Evolutionary conservation across 2,888 invertebrate genomes (phyloP), one percentile per base, ranked within the genome.

Genomic region (Mimumesa dahlbomi): DNA sequence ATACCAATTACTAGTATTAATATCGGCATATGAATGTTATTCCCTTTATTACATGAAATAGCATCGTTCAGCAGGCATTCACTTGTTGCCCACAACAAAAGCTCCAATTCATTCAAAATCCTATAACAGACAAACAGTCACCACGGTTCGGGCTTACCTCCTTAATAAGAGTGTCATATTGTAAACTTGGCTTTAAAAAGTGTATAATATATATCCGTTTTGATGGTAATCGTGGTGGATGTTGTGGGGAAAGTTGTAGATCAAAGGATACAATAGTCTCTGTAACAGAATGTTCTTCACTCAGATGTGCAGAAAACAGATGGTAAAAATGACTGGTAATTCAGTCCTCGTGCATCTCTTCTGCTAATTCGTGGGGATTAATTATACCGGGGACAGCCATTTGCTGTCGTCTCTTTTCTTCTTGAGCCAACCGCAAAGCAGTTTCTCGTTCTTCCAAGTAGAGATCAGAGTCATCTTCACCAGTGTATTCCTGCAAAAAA

Each of bases 381-480:
- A 98, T 92, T 87, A 99, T 98, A 84, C 98, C 99, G 59, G 98
- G 98, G 80, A 99, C 98, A 46, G 96, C 94, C 90, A 97, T 93
- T 91, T 98, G 98, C 82, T 96, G 93, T 89, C 95, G 94, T 88
- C 97, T 93, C 91, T 99, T 99, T 85, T 98, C 98, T 74, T 96
- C 94, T 89, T 99, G 98, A 48, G 98, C 98, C 85, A 93, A 92
- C 79, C 95, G 94, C 76, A 99, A 93, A 65, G 97, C 95, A 75
- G 93, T 93, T 90, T 98, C 96, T 83, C 99, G 94, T 90, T 99
- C 99, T 89, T 99, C 99, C 87, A 99, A 91, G 91, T 96, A 99
- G 87, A 99, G 92, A 91, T 99, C 99, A 70, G 96, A 95, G 90
- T 99, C 98, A 89, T 99, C 99, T 90, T 98, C 98, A 43, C 99